Evolutionary conservation across 2,888 invertebrate species (phyloP).

Genomic region (Drosophila siamana): DNA sequence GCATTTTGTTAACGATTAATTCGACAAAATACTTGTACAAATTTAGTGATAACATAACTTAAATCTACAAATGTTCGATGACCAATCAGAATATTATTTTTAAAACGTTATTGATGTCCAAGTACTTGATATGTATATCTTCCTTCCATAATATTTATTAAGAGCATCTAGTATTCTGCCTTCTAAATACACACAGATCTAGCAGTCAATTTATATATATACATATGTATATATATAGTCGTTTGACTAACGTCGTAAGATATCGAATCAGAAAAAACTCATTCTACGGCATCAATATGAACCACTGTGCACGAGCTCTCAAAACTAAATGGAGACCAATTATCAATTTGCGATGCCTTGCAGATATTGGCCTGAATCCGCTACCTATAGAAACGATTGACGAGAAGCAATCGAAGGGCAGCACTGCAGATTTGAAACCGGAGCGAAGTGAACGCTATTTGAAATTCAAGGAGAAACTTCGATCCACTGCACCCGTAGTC

Average conservation of each 20-base stretch:
- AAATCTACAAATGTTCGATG: too few species aligned
- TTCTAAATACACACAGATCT: too few species aligned
- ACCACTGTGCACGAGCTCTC: background rate
- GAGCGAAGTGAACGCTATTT: conserved; percentile 86
- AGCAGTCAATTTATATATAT: too few species aligned
- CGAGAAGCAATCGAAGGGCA: background rate
- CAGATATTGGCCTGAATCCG: background rate
- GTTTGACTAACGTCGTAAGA: background rate
- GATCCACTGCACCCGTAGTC: conserved; percentile 88
- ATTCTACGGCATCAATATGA: conserved; percentile 10
- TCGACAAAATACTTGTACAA: too few species aligned
- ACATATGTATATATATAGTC: too few species aligned
- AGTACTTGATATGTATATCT: too few species aligned
- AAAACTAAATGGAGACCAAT: background rate
- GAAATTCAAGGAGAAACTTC: conserved; percentile 90
- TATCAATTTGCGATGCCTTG: background rate
- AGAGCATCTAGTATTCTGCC: too few species aligned
- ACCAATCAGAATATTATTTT: too few species aligned
- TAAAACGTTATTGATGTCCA: too few species aligned
- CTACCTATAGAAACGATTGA: background rate
- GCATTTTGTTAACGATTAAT: too few species aligned
- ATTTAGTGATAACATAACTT: too few species aligned
- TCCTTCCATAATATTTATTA: too few species aligned
- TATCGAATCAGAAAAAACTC: background rate
- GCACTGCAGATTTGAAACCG: background rate